Percentiles rank a stretch among this genome's conserved stretches.
phyloP scores from a whole-genome alignment of 2,888 invertebrate species.

The Andrena minutula region DNA sequence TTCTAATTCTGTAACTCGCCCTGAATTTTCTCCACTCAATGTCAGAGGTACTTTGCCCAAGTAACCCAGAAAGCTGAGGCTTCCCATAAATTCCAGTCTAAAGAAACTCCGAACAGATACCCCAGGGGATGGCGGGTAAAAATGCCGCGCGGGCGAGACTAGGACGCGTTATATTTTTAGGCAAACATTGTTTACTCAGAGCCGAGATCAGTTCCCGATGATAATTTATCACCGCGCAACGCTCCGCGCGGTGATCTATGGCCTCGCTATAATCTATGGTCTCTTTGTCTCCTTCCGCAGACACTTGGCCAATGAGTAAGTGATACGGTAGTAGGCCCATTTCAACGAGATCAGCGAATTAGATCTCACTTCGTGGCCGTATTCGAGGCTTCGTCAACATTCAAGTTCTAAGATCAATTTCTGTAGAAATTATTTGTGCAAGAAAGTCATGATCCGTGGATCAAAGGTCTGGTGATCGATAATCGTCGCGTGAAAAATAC shows the following conservation, averaged over 20 bases:
- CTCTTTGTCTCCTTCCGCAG: background rate
- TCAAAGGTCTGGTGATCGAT: no score
- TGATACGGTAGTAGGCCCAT: background rate
- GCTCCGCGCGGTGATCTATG: conserved; percentile 49
- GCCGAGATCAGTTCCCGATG: conserved; percentile 30
- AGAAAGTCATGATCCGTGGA: background rate
- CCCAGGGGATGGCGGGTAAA: conserved; percentile 14
- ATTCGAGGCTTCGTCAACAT: background rate
- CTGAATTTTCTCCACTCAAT: background rate
- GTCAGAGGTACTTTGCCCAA: background rate
- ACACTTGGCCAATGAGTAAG: conserved; percentile 25
- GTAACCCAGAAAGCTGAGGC: conserved; percentile 23
- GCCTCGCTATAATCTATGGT: conserved; percentile 49
- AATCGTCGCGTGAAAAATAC: no score
- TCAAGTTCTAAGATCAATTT: background rate
- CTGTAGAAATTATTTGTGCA: background rate
- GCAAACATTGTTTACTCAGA: conserved; percentile 42
- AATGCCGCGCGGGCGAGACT: conserved; percentile 11
- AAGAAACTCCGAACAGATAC: conserved; percentile 7
- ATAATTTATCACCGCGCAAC: conserved; percentile 53
- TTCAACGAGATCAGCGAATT: conserved; percentile 1
- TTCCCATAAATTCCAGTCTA: conserved; percentile 15
- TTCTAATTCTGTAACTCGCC: no score
- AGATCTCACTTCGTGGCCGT: conserved; percentile 7
- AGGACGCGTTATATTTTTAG: conserved; percentile 42